Evolutionary conservation across 2,797 vertebrate genomes (phyloP).

Genomic region (Sebastes kiyomatsui): DNA sequence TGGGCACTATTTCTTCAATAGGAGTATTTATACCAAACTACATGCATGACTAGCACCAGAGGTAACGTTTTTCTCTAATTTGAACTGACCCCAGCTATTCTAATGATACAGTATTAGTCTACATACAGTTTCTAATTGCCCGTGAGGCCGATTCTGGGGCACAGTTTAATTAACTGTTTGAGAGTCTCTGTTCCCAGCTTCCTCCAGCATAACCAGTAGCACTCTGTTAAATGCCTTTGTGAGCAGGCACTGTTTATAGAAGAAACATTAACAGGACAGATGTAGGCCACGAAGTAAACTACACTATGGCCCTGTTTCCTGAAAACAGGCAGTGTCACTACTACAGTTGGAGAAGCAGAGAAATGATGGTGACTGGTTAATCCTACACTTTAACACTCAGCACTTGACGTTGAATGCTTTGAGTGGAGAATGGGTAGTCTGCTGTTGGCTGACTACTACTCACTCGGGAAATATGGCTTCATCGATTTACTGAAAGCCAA

Average conservation of each 20-base stretch:
- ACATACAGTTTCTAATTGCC: not conserved
- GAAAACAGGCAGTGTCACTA: conserved; percentile 1
- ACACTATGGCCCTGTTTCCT: conserved; percentile 12
- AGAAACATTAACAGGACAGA: conserved; percentile 44
- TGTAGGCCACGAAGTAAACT: conserved; percentile 39
- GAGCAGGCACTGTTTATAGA: conserved; percentile 47
- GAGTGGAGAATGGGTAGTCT: not conserved
- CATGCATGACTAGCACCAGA: not conserved
- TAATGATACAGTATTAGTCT: not conserved
- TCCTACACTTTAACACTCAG: not conserved
- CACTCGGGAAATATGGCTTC: not conserved
- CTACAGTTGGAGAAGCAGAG: not conserved
- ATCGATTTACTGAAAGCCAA: not conserved
- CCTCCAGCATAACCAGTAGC: conserved; percentile 8
- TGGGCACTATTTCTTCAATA: not conserved
- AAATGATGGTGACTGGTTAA: conserved; percentile 21
- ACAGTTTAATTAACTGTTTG: conserved; percentile 17
- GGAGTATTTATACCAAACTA: not conserved
- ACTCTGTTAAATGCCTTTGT: conserved; percentile 12
- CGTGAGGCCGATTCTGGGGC: not conserved
- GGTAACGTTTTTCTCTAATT: not conserved
- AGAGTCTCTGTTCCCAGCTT: conserved; percentile 18
- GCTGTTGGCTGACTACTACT: not conserved
- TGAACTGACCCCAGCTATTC: not conserved
- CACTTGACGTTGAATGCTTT: not conserved